Base-by-base conservation (phyloP, 2,113 vertebrate species). In the Boleophthalmus pectinirostris region DNA sequence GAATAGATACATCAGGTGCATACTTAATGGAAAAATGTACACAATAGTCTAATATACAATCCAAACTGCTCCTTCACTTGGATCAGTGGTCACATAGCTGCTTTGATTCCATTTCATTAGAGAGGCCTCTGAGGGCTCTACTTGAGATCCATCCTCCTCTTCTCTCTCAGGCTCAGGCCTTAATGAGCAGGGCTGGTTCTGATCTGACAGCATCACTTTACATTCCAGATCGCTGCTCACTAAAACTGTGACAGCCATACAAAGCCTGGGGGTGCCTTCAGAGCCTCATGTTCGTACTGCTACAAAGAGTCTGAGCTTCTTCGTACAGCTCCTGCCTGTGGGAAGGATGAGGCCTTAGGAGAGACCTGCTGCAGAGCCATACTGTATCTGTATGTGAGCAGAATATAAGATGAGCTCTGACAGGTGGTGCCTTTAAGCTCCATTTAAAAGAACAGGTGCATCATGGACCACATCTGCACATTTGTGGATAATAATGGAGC, bases 171-270 rank as follows among this genome's bases (percentile, higher is more conserved):
- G 73, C 71, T 8, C 68, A 23, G 71, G 13, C 5, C 45, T 74
- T 85, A 89, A 88, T 84, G 77, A 86, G 77, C 49, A n/a, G 29
- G 70, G 67, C 38, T 77, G 35, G 69, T 78, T 78, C 75, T 23
- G 12, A 58, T 60, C 74, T 51, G 79, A 77, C 75, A 72, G 60
- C 63, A 66, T 79, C 72, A 56, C 72, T 82, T 78, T 81, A 78
- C 85, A 87, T 82, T 86, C 13, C 49, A 33, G 68, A 74, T 77
- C 49, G 35, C 74, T 72, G 74, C 74, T 74, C 57, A 33, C 23
- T 69, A 60, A 72, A 79, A 82, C 38, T 58, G 69, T 64, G 53
- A 81, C 64, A 61, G 71, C n/a, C 7, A 71, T 45, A 70, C 25
- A 1, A 4, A 71, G 51, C 53, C 71, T 69, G 15, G 6, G 35